Evolutionary conservation across 2,797 vertebrate genomes (phyloP).

Genomic region (Amniataba percoides): DNA sequence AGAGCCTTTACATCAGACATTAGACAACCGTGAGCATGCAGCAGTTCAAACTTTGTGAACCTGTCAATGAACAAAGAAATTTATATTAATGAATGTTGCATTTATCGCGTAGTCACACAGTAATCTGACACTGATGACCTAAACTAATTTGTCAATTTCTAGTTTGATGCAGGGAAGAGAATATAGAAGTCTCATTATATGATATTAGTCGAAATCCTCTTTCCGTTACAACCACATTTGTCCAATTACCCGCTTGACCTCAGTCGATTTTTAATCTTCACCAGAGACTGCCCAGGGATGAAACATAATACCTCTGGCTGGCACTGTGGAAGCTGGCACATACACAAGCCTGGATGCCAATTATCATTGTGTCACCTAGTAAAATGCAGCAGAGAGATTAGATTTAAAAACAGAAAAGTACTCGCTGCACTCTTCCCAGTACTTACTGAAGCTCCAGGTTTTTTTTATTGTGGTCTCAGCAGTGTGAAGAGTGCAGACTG

Average conservation of each 20-base stretch:
- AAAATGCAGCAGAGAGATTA: slow-evolving; percentile 18
- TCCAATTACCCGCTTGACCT: slow-evolving; percentile 69
- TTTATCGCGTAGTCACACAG: slow-evolving; percentile 17
- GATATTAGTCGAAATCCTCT: slow-evolving; percentile 56
- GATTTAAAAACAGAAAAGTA: slow-evolving; percentile 18
- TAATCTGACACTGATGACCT: slow-evolving; percentile 45
- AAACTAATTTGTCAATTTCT: slow-evolving; percentile 42
- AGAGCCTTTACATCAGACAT: not conserved
- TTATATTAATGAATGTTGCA: slow-evolving; percentile 21
- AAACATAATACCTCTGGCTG: slow-evolving; percentile 42
- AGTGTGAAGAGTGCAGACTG: slow-evolving; percentile 1
- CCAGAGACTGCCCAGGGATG: slow-evolving; percentile 44
- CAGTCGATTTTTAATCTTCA: slow-evolving; percentile 58
- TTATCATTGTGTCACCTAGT: slow-evolving; percentile 48
- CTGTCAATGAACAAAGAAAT: not conserved
- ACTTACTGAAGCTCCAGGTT: slow-evolving; percentile 24
- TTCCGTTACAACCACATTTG: slow-evolving; percentile 57
- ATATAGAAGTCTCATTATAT: slow-evolving; percentile 36
- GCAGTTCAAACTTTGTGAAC: slow-evolving; percentile 2
- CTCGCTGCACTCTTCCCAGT: slow-evolving; percentile 17
- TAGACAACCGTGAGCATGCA: not conserved
- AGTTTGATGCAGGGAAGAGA: slow-evolving; percentile 14
- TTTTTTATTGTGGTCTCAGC: slow-evolving; percentile 18
- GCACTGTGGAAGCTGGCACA: slow-evolving; percentile 33
- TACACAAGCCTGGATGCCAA: slow-evolving; percentile 44